Evolutionary conservation across 2,888 invertebrate species (phyloP).

Genomic region (Trisateles emortualis): DNA sequence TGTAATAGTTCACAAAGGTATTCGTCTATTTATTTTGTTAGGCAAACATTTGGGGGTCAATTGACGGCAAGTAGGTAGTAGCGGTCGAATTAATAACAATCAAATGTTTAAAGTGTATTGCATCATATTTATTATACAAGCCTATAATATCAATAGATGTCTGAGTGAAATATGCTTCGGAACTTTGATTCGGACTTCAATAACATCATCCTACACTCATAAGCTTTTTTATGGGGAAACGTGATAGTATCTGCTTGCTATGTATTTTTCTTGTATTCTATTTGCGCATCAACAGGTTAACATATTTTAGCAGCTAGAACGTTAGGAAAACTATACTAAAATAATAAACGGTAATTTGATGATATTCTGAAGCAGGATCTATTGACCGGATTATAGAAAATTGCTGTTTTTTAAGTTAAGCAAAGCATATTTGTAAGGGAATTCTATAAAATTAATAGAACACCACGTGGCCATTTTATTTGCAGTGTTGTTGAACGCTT

Average conservation of each 20-base stretch:
- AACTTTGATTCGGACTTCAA: background rate
- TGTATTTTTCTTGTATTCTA: too few species aligned
- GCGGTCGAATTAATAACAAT: constrained; percentile 3
- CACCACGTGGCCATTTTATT: constrained; percentile 47
- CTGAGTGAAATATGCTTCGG: background rate
- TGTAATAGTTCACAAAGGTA: too few species aligned
- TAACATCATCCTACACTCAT: background rate
- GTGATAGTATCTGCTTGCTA: too few species aligned
- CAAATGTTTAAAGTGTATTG: constrained; percentile 4
- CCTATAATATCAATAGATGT: background rate
- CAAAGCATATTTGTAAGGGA: constrained; percentile 23
- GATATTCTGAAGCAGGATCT: background rate
- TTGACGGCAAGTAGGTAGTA: constrained; percentile 4
- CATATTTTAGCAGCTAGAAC: background rate
- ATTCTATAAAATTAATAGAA: constrained; percentile 40
- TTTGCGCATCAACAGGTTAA: too few species aligned
- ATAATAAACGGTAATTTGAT: background rate
- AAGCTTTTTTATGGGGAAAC: too few species aligned
- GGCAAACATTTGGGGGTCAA: constrained; percentile 9
- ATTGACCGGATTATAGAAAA: background rate
- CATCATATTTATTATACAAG: constrained; percentile 3
- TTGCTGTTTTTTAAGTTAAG: background rate
- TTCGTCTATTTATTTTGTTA: constrained; percentile 1
- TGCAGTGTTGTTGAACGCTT: constrained; percentile 50
- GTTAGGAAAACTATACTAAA: background rate